Conservation (phyloP, 2,113 vertebrate genomes). For the Amphiprion percula region DNA sequence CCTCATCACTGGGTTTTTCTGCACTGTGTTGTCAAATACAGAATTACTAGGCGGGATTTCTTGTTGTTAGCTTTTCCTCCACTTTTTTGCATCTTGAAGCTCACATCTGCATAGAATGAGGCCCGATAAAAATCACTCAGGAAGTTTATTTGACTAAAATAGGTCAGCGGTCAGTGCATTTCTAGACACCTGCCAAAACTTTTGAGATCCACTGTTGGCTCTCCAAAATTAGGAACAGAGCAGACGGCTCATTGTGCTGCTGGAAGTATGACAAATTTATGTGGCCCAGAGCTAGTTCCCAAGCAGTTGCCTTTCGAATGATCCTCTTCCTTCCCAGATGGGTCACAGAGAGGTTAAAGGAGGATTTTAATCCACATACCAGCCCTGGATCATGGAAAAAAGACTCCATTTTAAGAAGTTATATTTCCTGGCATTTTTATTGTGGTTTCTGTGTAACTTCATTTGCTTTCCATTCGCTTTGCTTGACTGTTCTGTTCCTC, state of each 20-base stretch:
- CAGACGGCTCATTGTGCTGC: neutral
- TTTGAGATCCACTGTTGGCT: neutral
- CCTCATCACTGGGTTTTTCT: too few species aligned
- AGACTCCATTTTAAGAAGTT: neutral
- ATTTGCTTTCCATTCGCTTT: conserved; percentile 10
- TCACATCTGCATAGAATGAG: neutral
- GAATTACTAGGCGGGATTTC: neutral
- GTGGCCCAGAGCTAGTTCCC: neutral
- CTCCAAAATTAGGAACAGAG: conserved; percentile 14
- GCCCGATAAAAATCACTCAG: conserved; percentile 6
- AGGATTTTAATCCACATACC: conserved; percentile 9
- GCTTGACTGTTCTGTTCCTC: conserved; percentile 5
- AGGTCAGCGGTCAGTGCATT: neutral
- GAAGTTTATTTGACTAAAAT: conserved; percentile 12
- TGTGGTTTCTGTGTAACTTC: neutral
- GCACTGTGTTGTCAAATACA: neutral
- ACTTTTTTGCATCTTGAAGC: neutral
- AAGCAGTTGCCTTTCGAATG: conserved; percentile 20
- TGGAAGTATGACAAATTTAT: neutral
- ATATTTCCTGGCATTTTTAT: conserved; percentile 25
- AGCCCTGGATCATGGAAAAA: conserved; percentile 5
- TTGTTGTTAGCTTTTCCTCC: neutral
- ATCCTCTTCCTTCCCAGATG: neutral
- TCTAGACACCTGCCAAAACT: conserved; percentile 3
- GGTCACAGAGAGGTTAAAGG: conserved; percentile 30